Percentiles rank a stretch among this genome's conserved stretches.
phyloP scores from a whole-genome alignment of 2,797 vertebrate genomes.

The Macroramphosus scolopax region DNA sequence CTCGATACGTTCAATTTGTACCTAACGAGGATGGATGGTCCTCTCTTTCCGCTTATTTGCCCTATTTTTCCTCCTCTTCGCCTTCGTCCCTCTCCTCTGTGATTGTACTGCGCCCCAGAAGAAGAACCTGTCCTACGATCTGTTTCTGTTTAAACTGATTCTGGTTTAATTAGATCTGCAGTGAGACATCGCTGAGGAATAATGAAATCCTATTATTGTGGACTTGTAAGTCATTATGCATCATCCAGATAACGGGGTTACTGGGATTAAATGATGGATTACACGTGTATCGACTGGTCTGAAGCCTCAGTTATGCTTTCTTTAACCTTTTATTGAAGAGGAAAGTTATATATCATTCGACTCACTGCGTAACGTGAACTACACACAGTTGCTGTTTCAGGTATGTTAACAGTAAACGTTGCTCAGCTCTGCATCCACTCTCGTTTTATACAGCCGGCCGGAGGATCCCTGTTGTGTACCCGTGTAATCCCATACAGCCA shows the following conservation, averaged over 20 bases:
- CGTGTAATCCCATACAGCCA: slow-evolving; percentile 32
- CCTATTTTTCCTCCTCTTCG: slow-evolving; percentile 34
- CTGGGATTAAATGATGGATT: slow-evolving; percentile 9
- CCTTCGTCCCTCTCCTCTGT: slow-evolving; percentile 19
- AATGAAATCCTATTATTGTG: neutral
- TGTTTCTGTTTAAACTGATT: slow-evolving; percentile 29
- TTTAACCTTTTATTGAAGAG: neutral
- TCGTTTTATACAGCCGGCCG: slow-evolving; percentile 2
- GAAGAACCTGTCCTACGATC: slow-evolving; percentile 33
- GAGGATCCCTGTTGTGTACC: slow-evolving; percentile 19
- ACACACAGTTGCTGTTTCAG: too few relatives aligned
- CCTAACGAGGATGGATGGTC: slow-evolving; percentile 63
- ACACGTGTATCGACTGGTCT: neutral
- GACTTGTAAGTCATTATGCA: neutral
- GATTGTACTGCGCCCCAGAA: slow-evolving; percentile 42
- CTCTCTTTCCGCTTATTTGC: slow-evolving; percentile 25
- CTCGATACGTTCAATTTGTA: slow-evolving; percentile 53
- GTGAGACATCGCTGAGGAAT: neutral
- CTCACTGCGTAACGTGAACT: slow-evolving; percentile 12
- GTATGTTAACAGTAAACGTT: too few relatives aligned
- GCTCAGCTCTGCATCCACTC: too few relatives aligned
- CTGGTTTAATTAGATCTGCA: slow-evolving; percentile 6
- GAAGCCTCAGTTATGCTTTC: neutral
- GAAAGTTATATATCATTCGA: neutral
- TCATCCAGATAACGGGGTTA: neutral